Conservation (phyloP, 1,140 invertebrate genomes). For the Bombus ignitus region DNA sequence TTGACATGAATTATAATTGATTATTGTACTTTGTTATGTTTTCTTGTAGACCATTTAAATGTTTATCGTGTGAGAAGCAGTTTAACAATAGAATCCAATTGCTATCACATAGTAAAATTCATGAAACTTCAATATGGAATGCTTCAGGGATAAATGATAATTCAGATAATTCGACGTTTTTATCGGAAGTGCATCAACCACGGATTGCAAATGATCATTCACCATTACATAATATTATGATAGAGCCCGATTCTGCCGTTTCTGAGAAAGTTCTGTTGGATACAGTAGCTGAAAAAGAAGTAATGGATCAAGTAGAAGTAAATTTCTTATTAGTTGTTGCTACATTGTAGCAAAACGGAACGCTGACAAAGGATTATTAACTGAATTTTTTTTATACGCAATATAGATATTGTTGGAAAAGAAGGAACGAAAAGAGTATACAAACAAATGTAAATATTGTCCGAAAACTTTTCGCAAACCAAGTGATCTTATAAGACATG, state of each 20-base stretch:
- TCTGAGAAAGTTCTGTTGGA: conserved; percentile 84
- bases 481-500: conserved; percentile 83
- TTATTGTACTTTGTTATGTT: not conserved
- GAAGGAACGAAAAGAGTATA: conserved; percentile 72
- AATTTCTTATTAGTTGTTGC: not conserved
- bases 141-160: conserved; percentile 56
- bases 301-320: conserved; percentile 66
- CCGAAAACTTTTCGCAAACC: conserved; percentile 83
- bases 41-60: conserved; percentile 59
- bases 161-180: conserved; percentile 46
- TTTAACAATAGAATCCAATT: conserved; percentile 63
- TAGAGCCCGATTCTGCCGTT: conserved; percentile 71
- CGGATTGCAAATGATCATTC: not conserved
- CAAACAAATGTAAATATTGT: conserved; percentile 85
- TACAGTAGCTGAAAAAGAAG: conserved; percentile 74
- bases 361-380: not conserved
- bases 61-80: conserved; percentile 59
- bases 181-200: conserved; percentile 18
- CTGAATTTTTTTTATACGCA: not conserved
- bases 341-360: not conserved
- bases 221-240: not conserved
- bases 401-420: conserved; percentile 18
- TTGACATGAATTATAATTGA: not conserved
- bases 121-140: conserved; percentile 60
- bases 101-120: conserved; percentile 61